Evolutionary conservation across 2,888 invertebrate genomes (phyloP).

Genomic region (Nephrotoma flavescens): DNA sequence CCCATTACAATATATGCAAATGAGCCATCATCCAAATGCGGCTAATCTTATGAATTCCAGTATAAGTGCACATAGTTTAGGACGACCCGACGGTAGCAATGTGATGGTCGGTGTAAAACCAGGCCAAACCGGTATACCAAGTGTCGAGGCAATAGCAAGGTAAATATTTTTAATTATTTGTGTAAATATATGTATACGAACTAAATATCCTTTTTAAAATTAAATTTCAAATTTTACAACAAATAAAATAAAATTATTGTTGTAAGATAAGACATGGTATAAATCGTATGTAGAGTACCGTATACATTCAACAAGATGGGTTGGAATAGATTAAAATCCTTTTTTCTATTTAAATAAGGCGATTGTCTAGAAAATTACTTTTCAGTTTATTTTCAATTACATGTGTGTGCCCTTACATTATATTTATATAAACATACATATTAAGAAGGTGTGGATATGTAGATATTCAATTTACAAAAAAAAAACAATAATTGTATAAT

Average conservation of each 20-base stretch:
- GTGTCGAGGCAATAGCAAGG: conserved; percentile 85
- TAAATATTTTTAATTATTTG: conserved; percentile 26
- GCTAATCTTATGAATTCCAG: conserved; percentile 83
- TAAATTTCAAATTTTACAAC: background rate
- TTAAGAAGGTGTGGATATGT: background rate
- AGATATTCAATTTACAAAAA: background rate
- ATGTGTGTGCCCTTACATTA: background rate
- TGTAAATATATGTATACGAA: background rate
- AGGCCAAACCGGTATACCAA: conserved; percentile 64
- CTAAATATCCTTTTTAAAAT: background rate
- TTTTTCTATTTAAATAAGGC: conserved; percentile 1
- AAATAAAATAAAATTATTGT: background rate
- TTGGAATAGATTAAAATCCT: background rate
- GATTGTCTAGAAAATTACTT: conserved; percentile 4
- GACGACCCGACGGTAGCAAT: conserved; percentile 54
- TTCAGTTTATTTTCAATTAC: conserved; percentile 1
- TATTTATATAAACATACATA: background rate
- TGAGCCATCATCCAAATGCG: conserved; percentile 57
- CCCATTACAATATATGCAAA: conserved; percentile 91
- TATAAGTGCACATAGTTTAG: conserved; percentile 68
- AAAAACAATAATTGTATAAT: background rate
- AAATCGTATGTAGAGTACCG: background rate
- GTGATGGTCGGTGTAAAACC: conserved; percentile 53
- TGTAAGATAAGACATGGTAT: background rate
- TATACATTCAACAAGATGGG: background rate